Evolutionary conservation across 2,113 vertebrate genomes (phyloP), one percentile per base, ranked within the genome.

Genomic region (Okapia johnstoni): DNA sequence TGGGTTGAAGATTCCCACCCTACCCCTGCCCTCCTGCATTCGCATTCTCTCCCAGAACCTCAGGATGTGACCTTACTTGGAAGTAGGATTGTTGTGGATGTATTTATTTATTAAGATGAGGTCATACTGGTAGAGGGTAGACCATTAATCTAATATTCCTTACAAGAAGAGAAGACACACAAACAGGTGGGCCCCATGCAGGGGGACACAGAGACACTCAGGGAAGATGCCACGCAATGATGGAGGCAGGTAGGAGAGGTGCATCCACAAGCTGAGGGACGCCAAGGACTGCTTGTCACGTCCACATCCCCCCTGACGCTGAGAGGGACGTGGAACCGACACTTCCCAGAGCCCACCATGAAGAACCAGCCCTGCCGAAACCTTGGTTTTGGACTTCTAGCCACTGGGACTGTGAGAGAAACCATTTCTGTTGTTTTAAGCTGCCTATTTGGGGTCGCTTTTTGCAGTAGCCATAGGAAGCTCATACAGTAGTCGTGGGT

Each of bases 231-330:
- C 58, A 12, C 1, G 14, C 30, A n/a, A 15, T 10, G 33, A 46
- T 2, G 2, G 4, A 52, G 88, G 66, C 66, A n/a, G 36, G 5
- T 3, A 25, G 55, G n/a, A 36, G 54, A 17, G 25, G 46, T 14
- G 30, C 7, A 2, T 21, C 48, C 11, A 5, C 6, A 36, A 19
- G 25, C 10, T 10, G 9, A 40, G 48, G 40, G 28, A 13, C 0
- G 4, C 33, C 60, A 11, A 33, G 25, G 50, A 10, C 7, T 30
- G n/a, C 13, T 25, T 57, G 36, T 30, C 23, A 21, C 5, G 1
- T 70, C 63, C n/a, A 70, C 19, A 19, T 36, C n/a, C 17, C 36
- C 6, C 9, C 17, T 3, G 79, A 36, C 30, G 40, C 40, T 26
- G 70, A 46, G 66, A 36, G n/a, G 54, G 54, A 52, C 23, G 3